Evolutionary conservation across 2,797 vertebrate species (phyloP).

Genomic region (Sebastes steindachneri): DNA sequence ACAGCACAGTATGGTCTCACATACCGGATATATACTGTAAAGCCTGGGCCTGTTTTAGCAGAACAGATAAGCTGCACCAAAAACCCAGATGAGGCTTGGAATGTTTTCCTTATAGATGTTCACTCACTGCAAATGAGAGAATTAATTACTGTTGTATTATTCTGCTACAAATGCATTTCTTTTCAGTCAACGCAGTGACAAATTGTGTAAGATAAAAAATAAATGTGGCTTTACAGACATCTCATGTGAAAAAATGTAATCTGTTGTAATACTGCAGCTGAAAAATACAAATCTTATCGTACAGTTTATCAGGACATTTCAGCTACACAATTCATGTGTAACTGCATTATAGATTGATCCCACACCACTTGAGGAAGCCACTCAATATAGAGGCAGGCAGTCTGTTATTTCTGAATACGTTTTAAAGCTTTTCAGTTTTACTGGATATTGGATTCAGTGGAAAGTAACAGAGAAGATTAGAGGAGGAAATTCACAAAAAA

Average conservation of each 20-base stretch:
- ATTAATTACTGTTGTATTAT: background rate
- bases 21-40: slow-evolving; percentile 40
- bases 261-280: background rate
- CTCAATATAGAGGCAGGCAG: background rate
- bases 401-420: background rate
- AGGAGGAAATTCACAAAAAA: background rate
- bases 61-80: slow-evolving; percentile 8
- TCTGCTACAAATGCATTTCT: background rate
- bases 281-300: background rate
- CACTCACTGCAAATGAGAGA: background rate
- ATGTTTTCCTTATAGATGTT: background rate
- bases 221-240: background rate
- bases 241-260: background rate
- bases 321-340: background rate
- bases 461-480: background rate
- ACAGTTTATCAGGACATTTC: background rate
- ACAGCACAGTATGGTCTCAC: background rate
- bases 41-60: background rate
- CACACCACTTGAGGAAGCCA: background rate
- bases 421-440: background rate
- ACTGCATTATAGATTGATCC: background rate
- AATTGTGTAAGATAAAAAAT: background rate
- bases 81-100: slow-evolving; percentile 4
- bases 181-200: background rate
- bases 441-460: background rate